These are phyloP conservation scores for Petrocephalus schoutedeni DNA, from an alignment of 2,797 vertebrate species.

Conservation along the genomic window DNA sequence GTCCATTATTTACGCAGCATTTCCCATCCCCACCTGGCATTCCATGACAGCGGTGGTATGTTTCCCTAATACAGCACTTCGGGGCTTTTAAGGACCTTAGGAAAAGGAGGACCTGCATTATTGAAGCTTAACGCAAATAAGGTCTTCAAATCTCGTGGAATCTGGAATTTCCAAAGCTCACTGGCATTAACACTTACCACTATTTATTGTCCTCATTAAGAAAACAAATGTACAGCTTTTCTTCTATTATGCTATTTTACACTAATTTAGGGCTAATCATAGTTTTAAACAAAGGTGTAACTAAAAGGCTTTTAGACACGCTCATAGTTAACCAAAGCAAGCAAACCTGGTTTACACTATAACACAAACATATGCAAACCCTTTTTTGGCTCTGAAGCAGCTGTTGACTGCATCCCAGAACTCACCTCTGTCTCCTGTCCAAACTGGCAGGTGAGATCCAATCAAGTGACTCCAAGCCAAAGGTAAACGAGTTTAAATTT, in stretches of 20 bases:
- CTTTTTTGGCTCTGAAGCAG: neutral
- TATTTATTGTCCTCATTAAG: neutral
- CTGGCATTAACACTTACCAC: neutral
- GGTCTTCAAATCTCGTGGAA: neutral
- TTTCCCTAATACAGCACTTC: neutral
- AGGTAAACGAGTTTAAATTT: neutral
- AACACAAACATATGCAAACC: neutral
- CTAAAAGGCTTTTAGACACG: neutral
- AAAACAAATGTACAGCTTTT: neutral
- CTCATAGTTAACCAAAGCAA: neutral
- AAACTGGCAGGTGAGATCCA: neutral
- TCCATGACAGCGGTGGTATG: neutral
- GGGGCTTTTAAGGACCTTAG: neutral
- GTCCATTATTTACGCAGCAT: neutral
- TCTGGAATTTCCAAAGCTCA: neutral
- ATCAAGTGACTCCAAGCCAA: slow-evolving; percentile 5
- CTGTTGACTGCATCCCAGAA: neutral
- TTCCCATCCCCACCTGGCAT: neutral
- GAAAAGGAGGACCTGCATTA: neutral
- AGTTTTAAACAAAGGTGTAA: neutral
- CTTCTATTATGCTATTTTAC: neutral
- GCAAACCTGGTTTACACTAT: neutral
- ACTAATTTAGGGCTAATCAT: neutral
- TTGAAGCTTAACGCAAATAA: neutral
- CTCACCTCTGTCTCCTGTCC: neutral